Evolutionary conservation across 1,140 invertebrate genomes (phyloP), one percentile per base, ranked within the genome.

Genomic region (Cydia pomonella): DNA sequence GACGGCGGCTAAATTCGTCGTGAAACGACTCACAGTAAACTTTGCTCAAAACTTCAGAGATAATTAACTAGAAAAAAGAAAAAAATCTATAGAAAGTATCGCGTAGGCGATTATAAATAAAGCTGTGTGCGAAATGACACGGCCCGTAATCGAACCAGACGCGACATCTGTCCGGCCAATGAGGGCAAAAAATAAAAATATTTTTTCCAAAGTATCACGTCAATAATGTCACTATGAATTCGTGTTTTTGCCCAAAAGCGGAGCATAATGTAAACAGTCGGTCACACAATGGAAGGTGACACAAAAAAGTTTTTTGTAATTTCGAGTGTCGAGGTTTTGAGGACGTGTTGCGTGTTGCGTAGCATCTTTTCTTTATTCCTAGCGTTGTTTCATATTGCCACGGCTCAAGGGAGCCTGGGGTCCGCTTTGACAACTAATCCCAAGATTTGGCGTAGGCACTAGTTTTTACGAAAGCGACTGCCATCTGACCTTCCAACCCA

Each of bases 181-280:
- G 78, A 75, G 44, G 64, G 63, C 75, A 82, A 87, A 86, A 86
- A 85, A 84, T 77, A 74, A 82, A 79, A 79, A 78, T 81, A 80
- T 73, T 80, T 84, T 80, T 82, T 80, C 76, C 75, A 53, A 41
- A 41, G 62, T 44, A 63, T 77, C 73, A 82, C 81, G 83, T 89
- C 88, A 87, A 87, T 87, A 84, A 87, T 84, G 87, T 91, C 86
- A 87, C 80, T 82, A 62, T 47, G 79, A 80, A 81, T 84, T 83
- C 18, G 73, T 77, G 75, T 80, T 82, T 85, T 85, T 82, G 85
- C 73, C 25, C 47, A 72, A 64, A 75, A 75, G 62, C 74, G 73
- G 71, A 64, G 50, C 47, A 77, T 72, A 82, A 83, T 87, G 84
- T 90, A 90, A 89, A 89, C 88, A 89, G 80, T 87, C 69, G 75